Evolutionary conservation across 2,888 invertebrate species (phyloP).

Genomic region (Thera obeliscata): DNA sequence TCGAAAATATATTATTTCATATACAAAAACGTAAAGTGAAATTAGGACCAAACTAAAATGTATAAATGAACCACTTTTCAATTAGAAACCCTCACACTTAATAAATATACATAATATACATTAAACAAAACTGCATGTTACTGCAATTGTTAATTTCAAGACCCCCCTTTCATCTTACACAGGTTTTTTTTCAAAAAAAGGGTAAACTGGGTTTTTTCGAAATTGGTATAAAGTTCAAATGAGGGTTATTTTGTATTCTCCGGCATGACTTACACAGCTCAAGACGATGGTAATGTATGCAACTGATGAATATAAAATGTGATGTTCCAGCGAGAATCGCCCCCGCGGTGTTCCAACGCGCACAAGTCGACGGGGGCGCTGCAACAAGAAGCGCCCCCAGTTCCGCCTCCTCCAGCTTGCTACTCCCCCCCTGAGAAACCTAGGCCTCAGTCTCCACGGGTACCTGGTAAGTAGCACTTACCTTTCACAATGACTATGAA

Average conservation of each 20-base stretch:
- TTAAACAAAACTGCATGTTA: too few relatives aligned
- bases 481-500: not conserved
- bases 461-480: conserved; percentile 49
- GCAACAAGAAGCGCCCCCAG: conserved; percentile 70
- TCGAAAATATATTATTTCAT: not conserved
- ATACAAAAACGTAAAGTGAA: too few relatives aligned
- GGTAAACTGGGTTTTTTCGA: too few relatives aligned
- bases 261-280: not conserved
- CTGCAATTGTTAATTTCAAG: too few relatives aligned
- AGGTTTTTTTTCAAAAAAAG: too few relatives aligned
- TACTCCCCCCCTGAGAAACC: conserved; percentile 60
- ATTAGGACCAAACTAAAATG: too few relatives aligned
- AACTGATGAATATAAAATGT: not conserved
- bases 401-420: conserved; percentile 72
- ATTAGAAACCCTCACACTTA: too few relatives aligned
- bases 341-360: conserved; percentile 43
- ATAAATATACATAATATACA: too few relatives aligned
- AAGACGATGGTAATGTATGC: not conserved
- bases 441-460: conserved; percentile 42
- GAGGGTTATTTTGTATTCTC: too few relatives aligned
- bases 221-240: too few relatives aligned
- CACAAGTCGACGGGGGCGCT: conserved; percentile 74
- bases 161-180: too few relatives aligned
- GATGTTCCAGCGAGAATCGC: conserved; percentile 43
- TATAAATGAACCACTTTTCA: too few relatives aligned